Percentiles rank a stretch among this genome's conserved stretches.
Evolutionary conservation across 1,140 invertebrate genomes (phyloP).

Genomic region (Cherax quadricarinatus): DNA sequence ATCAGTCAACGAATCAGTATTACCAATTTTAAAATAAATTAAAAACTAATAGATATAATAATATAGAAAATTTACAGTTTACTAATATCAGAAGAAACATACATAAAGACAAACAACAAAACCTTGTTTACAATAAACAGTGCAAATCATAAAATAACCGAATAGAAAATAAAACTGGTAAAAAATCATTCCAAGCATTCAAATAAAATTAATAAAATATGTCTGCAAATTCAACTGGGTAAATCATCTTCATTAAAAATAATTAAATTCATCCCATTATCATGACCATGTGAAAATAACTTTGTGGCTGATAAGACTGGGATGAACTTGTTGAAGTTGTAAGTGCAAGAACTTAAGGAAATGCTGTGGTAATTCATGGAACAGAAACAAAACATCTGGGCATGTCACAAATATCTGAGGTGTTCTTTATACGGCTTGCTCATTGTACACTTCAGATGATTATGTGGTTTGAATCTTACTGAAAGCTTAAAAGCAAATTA

Average conservation of each 20-base stretch:
- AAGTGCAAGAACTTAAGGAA: neutral
- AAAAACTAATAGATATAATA: neutral
- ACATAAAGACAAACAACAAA: neutral
- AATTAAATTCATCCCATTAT: neutral
- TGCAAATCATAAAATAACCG: neutral
- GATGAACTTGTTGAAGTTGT: neutral
- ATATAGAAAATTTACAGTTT: neutral
- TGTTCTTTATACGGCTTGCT: neutral
- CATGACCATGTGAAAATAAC: neutral
- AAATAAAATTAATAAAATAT: neutral
- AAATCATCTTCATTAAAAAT: neutral
- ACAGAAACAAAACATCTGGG: neutral
- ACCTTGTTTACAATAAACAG: neutral
- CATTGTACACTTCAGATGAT: neutral
- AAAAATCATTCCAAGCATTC: conserved; percentile 4
- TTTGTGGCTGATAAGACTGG: neutral
- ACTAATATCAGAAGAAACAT: neutral
- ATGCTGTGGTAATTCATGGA: conserved; percentile 2
- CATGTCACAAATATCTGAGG: neutral
- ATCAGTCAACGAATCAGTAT: neutral
- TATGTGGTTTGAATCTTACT: neutral
- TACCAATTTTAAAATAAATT: neutral
- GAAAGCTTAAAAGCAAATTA: neutral
- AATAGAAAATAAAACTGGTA: neutral
- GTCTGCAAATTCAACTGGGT: neutral